Base-by-base conservation (phyloP, 2,797 vertebrate species). In the Glyptemys insculpta region DNA sequence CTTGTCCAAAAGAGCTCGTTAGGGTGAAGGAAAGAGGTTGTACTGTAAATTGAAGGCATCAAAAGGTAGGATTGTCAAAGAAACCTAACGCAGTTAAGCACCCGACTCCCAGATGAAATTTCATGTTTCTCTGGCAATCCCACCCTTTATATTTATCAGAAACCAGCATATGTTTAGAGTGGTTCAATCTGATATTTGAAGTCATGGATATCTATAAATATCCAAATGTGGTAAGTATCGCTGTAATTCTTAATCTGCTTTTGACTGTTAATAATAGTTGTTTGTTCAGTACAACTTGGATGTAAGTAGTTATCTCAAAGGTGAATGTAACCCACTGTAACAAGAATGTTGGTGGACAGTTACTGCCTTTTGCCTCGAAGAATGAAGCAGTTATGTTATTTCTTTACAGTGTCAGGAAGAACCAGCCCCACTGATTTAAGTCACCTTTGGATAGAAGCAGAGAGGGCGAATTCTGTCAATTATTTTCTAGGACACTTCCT, bases 401-500 rank as follows among this genome's bases (percentile, higher is more conserved):
- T 31, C 85, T 81, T 74, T 16, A 68, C 78, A 16, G 93, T 87
- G 68, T 11, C n/a, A 18, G 10, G 59, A 86, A n/a, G 68, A 86
- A 78, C 16, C 94, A 97, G 31, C 21, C 27, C 83, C 37, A 82
- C 21, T 87, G 85, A 14, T 53, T 76, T 84, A 56, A 78, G 44
- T 78, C 8, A 44, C 37, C 23, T 59, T 85, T 41, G 25, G 52
- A 16, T 25, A 41, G 50, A 56, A 78, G 21, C 7, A 4, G 88
- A 14, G 47, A 50, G 7, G 83, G n/a, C 27, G 50, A 79, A 57
- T 25, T 88, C 47, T 94, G 37, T 95, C 72, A 96, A 95, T 93
- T 37, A 96, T 96, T 96, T 95, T 80, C 95, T 89, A 53, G 81
- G 68, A 49, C 41, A 18, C 31, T 91, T 88, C 81, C 37, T 53